Conservation (phyloP, 2,797 vertebrate species). For the Pseudochirops corinnae region DNA sequence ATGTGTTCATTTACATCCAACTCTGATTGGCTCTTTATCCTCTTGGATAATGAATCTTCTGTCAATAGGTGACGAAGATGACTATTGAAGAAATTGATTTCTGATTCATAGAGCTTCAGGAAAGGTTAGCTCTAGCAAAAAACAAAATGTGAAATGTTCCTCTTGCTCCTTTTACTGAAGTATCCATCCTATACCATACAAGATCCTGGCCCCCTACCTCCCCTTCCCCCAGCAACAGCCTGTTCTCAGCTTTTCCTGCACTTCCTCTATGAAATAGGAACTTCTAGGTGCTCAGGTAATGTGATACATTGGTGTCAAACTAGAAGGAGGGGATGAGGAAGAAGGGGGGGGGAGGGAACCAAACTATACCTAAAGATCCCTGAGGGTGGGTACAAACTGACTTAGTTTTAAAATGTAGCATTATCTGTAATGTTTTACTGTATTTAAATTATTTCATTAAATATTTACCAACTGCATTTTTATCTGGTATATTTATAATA, state of each 20-base stretch:
- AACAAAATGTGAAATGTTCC: background rate
- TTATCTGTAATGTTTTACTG: background rate
- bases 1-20: background rate
- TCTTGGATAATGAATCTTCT: constrained; percentile 18
- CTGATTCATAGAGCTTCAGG: background rate
- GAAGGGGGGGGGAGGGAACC: background rate
- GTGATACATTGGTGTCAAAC: background rate
- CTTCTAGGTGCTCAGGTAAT: background rate
- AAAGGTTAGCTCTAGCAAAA: constrained; percentile 2
- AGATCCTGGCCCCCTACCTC: no score
- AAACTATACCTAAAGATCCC: background rate
- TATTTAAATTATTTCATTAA: no score
- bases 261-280: background rate
- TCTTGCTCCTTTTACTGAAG: background rate
- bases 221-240: background rate
- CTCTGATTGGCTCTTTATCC: background rate
- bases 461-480: background rate
- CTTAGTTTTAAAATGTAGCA: background rate
- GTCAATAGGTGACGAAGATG: background rate
- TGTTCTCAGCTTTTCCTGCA: background rate
- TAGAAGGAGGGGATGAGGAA: no score
- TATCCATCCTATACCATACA: background rate
- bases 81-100: background rate
- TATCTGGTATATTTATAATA: background rate
- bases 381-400: background rate